phyloP scores from a whole-genome alignment of 2,113 vertebrate genomes.

The Choloepus hoffmanni region DNA sequence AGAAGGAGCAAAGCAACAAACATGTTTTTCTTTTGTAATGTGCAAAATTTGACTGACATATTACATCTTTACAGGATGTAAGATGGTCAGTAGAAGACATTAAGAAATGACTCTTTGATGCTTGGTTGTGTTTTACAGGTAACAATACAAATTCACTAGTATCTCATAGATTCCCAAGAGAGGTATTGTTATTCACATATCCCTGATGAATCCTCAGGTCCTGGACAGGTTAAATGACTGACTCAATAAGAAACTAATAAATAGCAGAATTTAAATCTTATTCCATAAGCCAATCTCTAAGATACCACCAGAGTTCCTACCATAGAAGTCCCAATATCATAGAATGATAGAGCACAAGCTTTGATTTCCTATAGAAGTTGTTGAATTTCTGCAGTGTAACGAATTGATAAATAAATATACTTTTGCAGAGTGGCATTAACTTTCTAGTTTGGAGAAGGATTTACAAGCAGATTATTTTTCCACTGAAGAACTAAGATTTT shows the following conservation, averaged over 20 bases:
- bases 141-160: not conserved
- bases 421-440: not conserved
- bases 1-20: not conserved
- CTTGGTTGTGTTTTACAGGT: not conserved
- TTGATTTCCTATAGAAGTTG: not conserved
- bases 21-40: conserved; percentile 35
- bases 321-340: not conserved
- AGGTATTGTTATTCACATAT: not conserved
- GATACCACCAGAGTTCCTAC: not conserved
- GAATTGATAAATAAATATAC: not conserved
- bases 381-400: not conserved
- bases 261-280: not conserved
- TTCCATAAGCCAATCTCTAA: not conserved
- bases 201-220: not conserved
- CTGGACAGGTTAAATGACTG: not conserved
- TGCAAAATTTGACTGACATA: not conserved
- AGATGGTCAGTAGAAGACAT: not conserved
- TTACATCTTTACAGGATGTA: not conserved
- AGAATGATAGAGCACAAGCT: not conserved
- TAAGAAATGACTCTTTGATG: not conserved
- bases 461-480: not conserved
- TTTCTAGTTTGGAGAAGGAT: not conserved
- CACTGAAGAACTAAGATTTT: not conserved
- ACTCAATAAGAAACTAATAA: not conserved
- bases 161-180: not conserved